phyloP scores from a whole-genome alignment of 2,797 vertebrate genomes.

The Gadopsis bispinosus region DNA sequence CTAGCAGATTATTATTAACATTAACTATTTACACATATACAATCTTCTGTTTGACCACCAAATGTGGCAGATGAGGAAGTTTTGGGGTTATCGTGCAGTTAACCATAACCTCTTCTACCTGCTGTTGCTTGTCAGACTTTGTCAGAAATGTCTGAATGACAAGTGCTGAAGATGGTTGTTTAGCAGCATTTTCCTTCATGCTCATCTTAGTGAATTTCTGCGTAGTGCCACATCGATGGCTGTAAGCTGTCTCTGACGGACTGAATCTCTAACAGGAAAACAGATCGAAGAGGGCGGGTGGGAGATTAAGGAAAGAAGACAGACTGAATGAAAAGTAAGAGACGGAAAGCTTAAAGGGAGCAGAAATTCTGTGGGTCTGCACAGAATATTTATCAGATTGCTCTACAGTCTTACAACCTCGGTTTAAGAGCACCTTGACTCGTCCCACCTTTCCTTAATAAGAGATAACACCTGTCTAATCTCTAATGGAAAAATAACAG shows the following conservation, averaged over 20 bases:
- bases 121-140: neutral
- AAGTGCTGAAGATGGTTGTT: neutral
- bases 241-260: slow-evolving; percentile 8
- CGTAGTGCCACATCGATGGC: neutral
- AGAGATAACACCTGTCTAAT: slow-evolving; percentile 57
- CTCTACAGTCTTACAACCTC: slow-evolving; percentile 7
- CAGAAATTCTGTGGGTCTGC: slow-evolving; percentile 7
- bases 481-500: slow-evolving; percentile 67
- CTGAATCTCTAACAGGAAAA: neutral
- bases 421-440: slow-evolving; percentile 57
- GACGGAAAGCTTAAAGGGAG: slow-evolving; percentile 21
- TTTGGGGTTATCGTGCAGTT: neutral
- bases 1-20: too few relatives aligned
- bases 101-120: neutral
- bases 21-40: neutral
- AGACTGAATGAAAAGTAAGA: slow-evolving; percentile 15
- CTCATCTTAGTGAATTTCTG: neutral
- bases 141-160: neutral
- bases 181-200: neutral
- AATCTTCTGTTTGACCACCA: neutral
- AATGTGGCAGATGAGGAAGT: neutral
- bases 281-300: neutral
- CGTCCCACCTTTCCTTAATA: slow-evolving; percentile 34
- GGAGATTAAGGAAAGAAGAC: neutral
- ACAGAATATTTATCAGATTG: slow-evolving; percentile 53